Evolutionary conservation across 2,888 invertebrate genomes (phyloP), one percentile per base, ranked within the genome.

Genomic region (Microdon myrmicae): DNA sequence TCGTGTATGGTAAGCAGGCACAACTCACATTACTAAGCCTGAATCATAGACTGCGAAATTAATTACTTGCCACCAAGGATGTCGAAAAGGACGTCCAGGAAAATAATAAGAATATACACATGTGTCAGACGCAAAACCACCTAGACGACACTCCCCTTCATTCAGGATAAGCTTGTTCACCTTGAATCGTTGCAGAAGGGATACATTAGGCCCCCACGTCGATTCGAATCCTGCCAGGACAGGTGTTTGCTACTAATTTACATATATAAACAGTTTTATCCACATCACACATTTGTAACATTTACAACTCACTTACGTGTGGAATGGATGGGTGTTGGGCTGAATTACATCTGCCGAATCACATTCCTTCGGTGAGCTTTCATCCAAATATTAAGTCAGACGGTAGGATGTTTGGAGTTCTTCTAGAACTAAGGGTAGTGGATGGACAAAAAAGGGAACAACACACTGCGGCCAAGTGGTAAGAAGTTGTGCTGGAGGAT

Each of bases 261-360:
- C 64, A 64, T 64, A 64, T 58, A 58, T 58, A 64, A 58, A 64
- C 58, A 39, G 45, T 47, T 64, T 37, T 32, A 31, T 47, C 47
- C 47, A 38, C 22, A 26, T 47, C 51, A 38, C 51, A 64, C 35
- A 47, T 25, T 48, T 34, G 43, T 43, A 43, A 38, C 43, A 55
- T 49, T 64, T 56, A 51, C 51, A 58, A 32, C 58, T 51, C 58
- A 41, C 47, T 58, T 47, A 41, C 25, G 41, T 41, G 25, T 26
- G 39, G 14, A 12, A 3, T 20, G 41, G 41, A 20, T 41, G n/a
- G 8, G 35, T 20, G 38, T 37, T 3, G 12, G 31, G 26, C 22
- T 48, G 28, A 32, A 34, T 22, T 23, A 14, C 17, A 10, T 8
- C 10, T 25, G 14, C 20, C 23, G 17, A 20, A 8, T 20, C 44